Percentiles rank a stretch among this genome's conserved stretches.
These are phyloP conservation scores for Leucoraja erinaceus DNA, from an alignment of 2,113 vertebrate genomes.

Conservation along the genomic window DNA sequence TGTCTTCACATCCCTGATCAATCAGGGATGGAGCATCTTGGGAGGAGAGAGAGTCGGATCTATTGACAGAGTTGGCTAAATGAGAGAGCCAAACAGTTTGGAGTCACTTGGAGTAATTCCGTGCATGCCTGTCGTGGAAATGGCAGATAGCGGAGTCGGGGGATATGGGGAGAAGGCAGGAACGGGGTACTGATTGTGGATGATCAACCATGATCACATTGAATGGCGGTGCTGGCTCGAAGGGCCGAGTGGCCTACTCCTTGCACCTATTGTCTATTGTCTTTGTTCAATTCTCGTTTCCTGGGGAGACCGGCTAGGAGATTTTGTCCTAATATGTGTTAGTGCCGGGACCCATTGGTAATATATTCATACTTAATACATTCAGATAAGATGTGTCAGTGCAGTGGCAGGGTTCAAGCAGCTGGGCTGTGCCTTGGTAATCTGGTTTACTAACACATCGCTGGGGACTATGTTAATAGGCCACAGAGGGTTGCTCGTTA, in stretches of 20 bases:
- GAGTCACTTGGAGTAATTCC: not conserved
- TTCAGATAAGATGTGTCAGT: not conserved
- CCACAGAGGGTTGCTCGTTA: constrained; percentile 6
- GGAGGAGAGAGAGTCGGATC: not conserved
- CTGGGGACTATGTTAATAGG: constrained; percentile 27
- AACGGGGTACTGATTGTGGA: too few relatives aligned
- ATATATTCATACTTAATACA: constrained; percentile 21
- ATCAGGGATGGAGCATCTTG: too few relatives aligned
- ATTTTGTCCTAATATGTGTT: not conserved
- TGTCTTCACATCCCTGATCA: not conserved
- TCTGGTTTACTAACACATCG: constrained; percentile 10
- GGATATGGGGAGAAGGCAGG: too few relatives aligned
- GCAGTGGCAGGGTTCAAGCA: constrained; percentile 6
- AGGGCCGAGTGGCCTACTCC: too few relatives aligned
- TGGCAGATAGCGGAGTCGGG: too few relatives aligned
- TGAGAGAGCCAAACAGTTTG: not conserved
- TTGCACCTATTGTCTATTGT: too few relatives aligned
- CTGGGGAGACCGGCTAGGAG: not conserved
- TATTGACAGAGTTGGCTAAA: not conserved
- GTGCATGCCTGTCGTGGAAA: not conserved
- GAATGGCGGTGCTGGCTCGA: too few relatives aligned
- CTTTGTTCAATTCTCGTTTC: not conserved
- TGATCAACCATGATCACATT: too few relatives aligned
- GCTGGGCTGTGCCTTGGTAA: not conserved
- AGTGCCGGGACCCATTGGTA: not conserved